Evolutionary conservation across 1,140 invertebrate genomes (phyloP), one percentile per base, ranked within the genome.

Genomic region (Drosophila tropicalis): DNA sequence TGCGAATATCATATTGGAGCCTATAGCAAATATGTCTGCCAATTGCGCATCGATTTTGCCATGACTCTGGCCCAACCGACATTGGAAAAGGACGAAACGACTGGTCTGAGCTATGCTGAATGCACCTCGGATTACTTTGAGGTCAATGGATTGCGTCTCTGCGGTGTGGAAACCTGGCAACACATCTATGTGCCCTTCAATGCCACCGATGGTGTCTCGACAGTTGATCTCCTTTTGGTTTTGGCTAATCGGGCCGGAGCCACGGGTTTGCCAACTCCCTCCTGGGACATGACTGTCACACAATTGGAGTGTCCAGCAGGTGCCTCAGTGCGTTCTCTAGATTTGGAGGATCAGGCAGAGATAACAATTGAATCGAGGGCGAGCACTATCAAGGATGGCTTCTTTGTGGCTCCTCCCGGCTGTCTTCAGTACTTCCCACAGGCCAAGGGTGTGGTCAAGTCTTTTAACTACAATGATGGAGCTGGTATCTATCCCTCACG

Each of bases 151-250:
- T 13, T 91, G 57, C 71, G 51, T 0, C 34, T 91, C 3, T 92
- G 91, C 47, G 91, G 91, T 6, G 61, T 70, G 1, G 85, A 92
- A 47, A 62, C 67, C 17, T 76, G 74, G 70, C 89, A 92, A 55
- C 91, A 92, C 44, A 82, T 92, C 67, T 92, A 92, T 55, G 80
- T 92, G 51, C 82, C 89, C 7, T 76, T 92, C 71, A 91, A 92
- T 70, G 72, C 77, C 65, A 84, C 69, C 19, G 70, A 61, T 5
- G 90, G 87, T 1, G 74, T 75, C 1, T 69, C 69, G 0, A 40
- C 17, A 0, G 47, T 91, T 15, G 83, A 90, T 29, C 47, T 91
- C 1, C 5, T 25, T 0, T 41, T 92, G 9, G 5, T 6, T 0
- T n/a, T 90, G 68, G 78, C 85, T 12, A 71, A 77, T 70, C 85